Base-by-base conservation (phyloP, 2,888 invertebrate genomes). In the Ecdyonurus torrentis region DNA sequence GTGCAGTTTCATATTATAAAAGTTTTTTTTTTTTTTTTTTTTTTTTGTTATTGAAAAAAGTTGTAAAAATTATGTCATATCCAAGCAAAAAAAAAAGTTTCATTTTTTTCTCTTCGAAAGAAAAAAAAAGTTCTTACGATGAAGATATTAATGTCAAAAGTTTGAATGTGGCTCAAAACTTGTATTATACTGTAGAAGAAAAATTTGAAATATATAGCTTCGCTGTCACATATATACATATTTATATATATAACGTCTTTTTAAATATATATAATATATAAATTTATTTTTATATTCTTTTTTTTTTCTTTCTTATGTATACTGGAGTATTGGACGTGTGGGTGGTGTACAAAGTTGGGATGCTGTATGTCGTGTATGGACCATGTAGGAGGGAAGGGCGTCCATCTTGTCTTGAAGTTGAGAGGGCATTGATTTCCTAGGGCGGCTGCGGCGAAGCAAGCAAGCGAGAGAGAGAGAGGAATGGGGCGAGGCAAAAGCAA, bases 341-440 rank as follows among this genome's bases (percentile, higher is more conserved):
- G n/a, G n/a, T n/a, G n/a, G n/a, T n/a, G n/a, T n/a, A n/a, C n/a
- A n/a, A n/a, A n/a, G n/a, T n/a, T n/a, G 37, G 15, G 37, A 37
- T 37, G 37, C 37, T 37, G 37, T 37, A 37, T 37, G 37, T 37
- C 37, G 37, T 37, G 15, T 15, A 37, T 37, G 37, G 37, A 37
- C 37, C 37, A 37, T 37, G 15, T 37, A 37, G n/a, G n/a, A n/a
- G n/a, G n/a, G n/a, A 50, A 18, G 55, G 20, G 55, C 55, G 55
- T 55, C 55, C 55, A 55, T 55, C 55, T 55, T 55, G 55, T 55
- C 55, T 55, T 55, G 15, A 55, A 22, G 55, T 55, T 55, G 55
- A 55, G 55, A 55, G 55, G 55, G 55, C 55, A 55, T 55, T 55
- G 55, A 55, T 55, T 55, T 55, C 55, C 55, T 55, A 55, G 55